Percentiles rank a stretch among this genome's conserved stretches.
Conservation (phyloP, 1,140 invertebrate species). For the Choristoneura fumiferana region DNA sequence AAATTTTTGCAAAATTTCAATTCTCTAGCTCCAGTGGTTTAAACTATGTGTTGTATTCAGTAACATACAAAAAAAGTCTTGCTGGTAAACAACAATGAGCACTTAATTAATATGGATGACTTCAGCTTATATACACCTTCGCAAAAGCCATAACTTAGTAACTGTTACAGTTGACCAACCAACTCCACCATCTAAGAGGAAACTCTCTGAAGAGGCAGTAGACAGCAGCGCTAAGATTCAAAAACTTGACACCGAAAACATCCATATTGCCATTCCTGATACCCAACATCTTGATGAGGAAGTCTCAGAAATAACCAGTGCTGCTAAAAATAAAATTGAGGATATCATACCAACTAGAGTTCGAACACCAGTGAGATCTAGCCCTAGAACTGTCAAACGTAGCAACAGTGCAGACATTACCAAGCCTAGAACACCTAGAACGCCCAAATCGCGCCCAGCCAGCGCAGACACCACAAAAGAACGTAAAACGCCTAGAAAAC, state of each 20-base stretch:
- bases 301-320: constrained; percentile 56
- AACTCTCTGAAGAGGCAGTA: constrained; percentile 47
- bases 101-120: too few relatives aligned
- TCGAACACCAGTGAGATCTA: constrained; percentile 47
- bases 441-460: constrained; percentile 52
- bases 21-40: too few relatives aligned
- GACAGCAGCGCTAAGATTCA: constrained; percentile 51
- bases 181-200: constrained; percentile 40
- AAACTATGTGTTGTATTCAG: too few relatives aligned
- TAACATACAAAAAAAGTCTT: too few relatives aligned
- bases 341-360: constrained; percentile 48
- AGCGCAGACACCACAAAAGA: constrained; percentile 57
- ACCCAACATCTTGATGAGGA: constrained; percentile 62
- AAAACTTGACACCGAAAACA: constrained; percentile 49
- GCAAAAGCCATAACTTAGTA: too few relatives aligned
- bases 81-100: too few relatives aligned
- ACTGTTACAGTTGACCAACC: constrained; percentile 22
- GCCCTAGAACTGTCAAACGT: constrained; percentile 54
- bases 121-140: too few relatives aligned
- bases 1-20: too few relatives aligned
- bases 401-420: constrained; percentile 56
- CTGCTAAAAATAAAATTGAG: constrained; percentile 42
- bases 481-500: constrained; percentile 46
- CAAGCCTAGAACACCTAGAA: constrained; percentile 54
- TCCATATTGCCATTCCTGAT: constrained; percentile 32